These are phyloP conservation scores for Tadarida brasiliensis DNA, from an alignment of 2,797 vertebrate species.

Conservation along the genomic window DNA sequence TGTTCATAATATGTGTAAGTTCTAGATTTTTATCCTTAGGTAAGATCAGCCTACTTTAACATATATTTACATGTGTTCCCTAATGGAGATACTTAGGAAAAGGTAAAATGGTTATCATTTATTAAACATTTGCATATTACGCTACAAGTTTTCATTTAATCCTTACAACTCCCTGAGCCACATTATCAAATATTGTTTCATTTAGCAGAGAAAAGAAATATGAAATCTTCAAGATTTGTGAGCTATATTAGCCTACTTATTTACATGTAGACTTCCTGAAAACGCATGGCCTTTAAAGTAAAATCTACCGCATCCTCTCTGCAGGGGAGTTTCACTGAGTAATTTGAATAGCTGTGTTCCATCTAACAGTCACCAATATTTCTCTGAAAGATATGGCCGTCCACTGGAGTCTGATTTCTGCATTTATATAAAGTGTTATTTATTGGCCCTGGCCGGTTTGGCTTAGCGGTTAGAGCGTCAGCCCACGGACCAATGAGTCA, in stretches of 20 bases:
- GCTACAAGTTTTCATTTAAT: constrained; percentile 34
- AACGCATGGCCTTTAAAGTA: not conserved
- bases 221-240: not conserved
- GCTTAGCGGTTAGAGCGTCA: too few species aligned
- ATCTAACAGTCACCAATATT: not conserved
- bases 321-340: not conserved
- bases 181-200: not conserved
- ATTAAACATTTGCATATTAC: not conserved
- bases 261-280: not conserved
- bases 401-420: constrained; percentile 52
- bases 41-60: not conserved
- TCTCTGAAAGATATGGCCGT: not conserved
- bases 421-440: constrained; percentile 1
- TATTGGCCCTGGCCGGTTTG: not conserved
- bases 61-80: not conserved
- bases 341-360: not conserved
- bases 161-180: not conserved
- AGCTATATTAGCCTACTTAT: not conserved
- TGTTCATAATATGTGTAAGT: not conserved
- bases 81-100: constrained; percentile 10
- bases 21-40: constrained; percentile 5
- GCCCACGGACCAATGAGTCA: too few species aligned
- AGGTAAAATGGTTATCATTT: not conserved
- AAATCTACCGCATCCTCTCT: not conserved
- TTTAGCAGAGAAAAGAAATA: constrained; percentile 43